These are phyloP conservation scores for Coracopsis vasa DNA, from an alignment of 2,113 vertebrate genomes.

Conservation along the genomic window DNA sequence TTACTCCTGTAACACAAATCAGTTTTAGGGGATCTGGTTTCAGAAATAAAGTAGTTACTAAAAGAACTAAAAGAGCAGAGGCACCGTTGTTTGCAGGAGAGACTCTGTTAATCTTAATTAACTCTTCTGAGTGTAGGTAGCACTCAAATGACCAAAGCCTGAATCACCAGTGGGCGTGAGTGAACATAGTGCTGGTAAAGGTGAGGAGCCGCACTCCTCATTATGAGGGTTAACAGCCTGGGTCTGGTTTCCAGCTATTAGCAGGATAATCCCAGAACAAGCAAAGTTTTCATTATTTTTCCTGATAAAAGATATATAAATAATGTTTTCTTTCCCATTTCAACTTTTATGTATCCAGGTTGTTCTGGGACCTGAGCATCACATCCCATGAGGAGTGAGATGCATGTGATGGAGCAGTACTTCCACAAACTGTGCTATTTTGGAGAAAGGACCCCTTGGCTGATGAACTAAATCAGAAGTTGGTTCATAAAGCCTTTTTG, in stretches of 20 bases:
- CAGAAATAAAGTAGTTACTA: conserved; percentile 39
- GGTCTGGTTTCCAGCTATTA: not conserved
- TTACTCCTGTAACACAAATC: conserved; percentile 33
- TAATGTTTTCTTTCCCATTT: rapidly evolving
- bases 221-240: not conserved
- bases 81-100: not conserved
- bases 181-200: not conserved
- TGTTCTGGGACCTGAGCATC: not conserved
- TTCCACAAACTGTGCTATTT: not conserved
- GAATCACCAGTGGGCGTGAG: not conserved
- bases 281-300: not conserved
- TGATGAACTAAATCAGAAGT: not conserved
- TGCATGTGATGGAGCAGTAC: rapidly evolving
- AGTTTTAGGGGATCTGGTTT: conserved; percentile 45
- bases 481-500: not conserved
- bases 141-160: not conserved
- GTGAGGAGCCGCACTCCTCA: not conserved
- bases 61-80: not conserved
- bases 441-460: not conserved
- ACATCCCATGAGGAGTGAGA: rapidly evolving
- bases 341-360: not conserved
- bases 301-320: not conserved
- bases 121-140: conserved; percentile 10
- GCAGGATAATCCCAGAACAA: not conserved
- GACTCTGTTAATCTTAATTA: conserved; percentile 56